Evolutionary conservation across 2,888 invertebrate species (phyloP).

Genomic region (Merodon equestris): DNA sequence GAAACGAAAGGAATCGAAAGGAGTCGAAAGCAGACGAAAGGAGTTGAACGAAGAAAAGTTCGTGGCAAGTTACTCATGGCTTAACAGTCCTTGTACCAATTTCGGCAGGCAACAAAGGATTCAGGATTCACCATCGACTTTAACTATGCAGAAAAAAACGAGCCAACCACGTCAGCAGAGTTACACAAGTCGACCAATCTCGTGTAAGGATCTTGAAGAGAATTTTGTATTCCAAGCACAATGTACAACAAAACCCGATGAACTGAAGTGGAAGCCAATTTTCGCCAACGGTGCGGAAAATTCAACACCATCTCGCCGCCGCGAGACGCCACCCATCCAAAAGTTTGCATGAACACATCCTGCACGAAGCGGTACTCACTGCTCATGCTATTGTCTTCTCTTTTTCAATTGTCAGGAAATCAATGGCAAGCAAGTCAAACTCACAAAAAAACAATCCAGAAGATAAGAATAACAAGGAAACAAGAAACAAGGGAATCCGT

Average conservation of each 20-base stretch:
- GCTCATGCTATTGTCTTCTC: conserved; percentile 47
- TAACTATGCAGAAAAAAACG: conserved; percentile 44
- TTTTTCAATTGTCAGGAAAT: conserved; percentile 47
- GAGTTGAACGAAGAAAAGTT: conserved; percentile 19
- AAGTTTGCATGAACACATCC: conserved; percentile 37
- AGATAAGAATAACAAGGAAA: conserved; percentile 10
- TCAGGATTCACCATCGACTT: conserved; percentile 23
- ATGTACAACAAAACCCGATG: conserved; percentile 42
- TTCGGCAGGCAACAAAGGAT: conserved; percentile 49
- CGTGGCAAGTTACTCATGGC: conserved; percentile 39
- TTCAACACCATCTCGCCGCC: conserved; percentile 17
- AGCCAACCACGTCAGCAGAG: conserved; percentile 46
- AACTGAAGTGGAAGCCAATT: conserved; percentile 64
- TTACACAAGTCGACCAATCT: not conserved
- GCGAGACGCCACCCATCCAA: conserved; percentile 3
- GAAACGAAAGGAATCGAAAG: too few relatives aligned
- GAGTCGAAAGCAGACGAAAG: conserved; percentile 3
- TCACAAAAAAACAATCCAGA: not conserved
- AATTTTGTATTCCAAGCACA: conserved; percentile 60
- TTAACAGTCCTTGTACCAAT: conserved; percentile 51
- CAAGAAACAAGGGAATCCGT: not conserved
- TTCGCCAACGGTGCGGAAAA: conserved; percentile 59
- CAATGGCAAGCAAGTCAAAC: conserved; percentile 29
- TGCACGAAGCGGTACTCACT: not conserved
- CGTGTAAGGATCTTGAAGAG: conserved; percentile 31